Percentiles rank a stretch among this genome's conserved stretches.
These are phyloP conservation scores for Eubasilissa splendida DNA, from an alignment of 2,888 invertebrate species.

Conservation along the genomic window DNA sequence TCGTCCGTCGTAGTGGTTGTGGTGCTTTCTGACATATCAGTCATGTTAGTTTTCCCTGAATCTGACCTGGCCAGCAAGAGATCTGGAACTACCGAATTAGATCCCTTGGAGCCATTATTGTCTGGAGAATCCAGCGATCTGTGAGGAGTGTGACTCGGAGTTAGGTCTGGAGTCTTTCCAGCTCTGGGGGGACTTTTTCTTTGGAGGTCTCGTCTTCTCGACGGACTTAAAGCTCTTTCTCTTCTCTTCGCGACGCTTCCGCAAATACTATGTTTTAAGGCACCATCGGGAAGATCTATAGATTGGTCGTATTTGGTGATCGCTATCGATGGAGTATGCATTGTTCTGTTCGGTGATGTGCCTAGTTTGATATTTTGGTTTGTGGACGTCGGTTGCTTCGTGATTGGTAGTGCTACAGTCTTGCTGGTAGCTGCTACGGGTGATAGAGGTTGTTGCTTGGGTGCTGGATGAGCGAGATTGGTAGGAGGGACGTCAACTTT, in stretches of 20 bases:
- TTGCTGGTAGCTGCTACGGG: conserved; percentile 61
- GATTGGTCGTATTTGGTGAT: conserved; percentile 71
- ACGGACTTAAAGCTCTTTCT: conserved; percentile 71
- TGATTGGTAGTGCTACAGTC: conserved; percentile 64
- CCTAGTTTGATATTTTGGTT: conserved; percentile 62
- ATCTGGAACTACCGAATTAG: conserved; percentile 63
- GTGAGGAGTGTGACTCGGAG: conserved; percentile 57
- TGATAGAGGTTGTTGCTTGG: conserved; percentile 70
- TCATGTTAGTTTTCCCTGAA: conserved; percentile 80
- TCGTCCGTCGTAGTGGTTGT: conserved; percentile 80
- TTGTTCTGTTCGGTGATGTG: conserved; percentile 62
- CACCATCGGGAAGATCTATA: conserved; percentile 66
- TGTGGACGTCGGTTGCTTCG: conserved; percentile 68
- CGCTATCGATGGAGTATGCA: conserved; percentile 73
- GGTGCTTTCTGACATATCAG: conserved; percentile 90
- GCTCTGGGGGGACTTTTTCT: conserved; percentile 54
- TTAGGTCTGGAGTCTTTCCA: conserved; percentile 56
- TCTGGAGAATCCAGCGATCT: conserved; percentile 63
- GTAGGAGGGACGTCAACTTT: conserved; percentile 67
- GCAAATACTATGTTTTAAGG: conserved; percentile 67
- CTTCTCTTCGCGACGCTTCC: conserved; percentile 72
- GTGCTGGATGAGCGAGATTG: conserved; percentile 62
- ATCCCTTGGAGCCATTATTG: conserved; percentile 56
- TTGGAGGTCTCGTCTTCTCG: conserved; percentile 67
- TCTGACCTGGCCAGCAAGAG: conserved; percentile 78